Conservation (phyloP, 2,113 vertebrate genomes). For the Perca schrenkii region DNA sequence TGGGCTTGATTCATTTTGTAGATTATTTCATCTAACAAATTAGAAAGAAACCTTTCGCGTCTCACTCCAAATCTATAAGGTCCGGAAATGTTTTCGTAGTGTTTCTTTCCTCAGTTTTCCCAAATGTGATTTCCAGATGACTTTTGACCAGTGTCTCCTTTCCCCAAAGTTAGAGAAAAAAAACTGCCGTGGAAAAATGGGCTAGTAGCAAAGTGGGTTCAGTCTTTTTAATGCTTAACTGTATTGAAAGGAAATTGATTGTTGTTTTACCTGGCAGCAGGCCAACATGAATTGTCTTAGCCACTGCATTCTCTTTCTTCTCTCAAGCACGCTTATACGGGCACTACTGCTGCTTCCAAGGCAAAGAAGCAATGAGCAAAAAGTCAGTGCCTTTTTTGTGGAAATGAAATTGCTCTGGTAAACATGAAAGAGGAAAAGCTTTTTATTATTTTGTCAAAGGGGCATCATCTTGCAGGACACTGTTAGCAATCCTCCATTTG, state of each 20-base stretch:
- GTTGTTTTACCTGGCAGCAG: constrained; percentile 61
- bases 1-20: background rate
- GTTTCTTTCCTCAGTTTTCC: constrained; percentile 39
- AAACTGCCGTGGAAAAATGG: constrained; percentile 43
- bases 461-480: constrained; percentile 30
- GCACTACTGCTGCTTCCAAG: constrained; percentile 23
- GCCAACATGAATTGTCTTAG: constrained; percentile 57
- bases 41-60: background rate
- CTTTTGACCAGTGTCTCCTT: constrained; percentile 61
- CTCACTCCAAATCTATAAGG: constrained; percentile 9
- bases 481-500: constrained; percentile 40
- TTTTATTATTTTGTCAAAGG: constrained; percentile 54
- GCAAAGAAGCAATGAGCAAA: constrained; percentile 29
- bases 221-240: constrained; percentile 29
- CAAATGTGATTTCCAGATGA: constrained; percentile 81
- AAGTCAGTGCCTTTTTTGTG: constrained; percentile 33
- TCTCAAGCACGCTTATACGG: constrained; percentile 43
- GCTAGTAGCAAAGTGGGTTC: constrained; percentile 17
- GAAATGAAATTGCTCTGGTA: constrained; percentile 43
- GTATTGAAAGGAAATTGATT: constrained; percentile 61
- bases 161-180: constrained; percentile 39
- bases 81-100: constrained; percentile 21
- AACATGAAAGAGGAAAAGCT: constrained; percentile 53
- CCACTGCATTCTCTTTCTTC: constrained; percentile 42
- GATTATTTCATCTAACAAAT: constrained; percentile 5